A percentile compares a stretch with the other conserved stretches of the same genome.
Conservation (phyloP, 1,140 invertebrate species). For the Drosophila mauritiana region DNA sequence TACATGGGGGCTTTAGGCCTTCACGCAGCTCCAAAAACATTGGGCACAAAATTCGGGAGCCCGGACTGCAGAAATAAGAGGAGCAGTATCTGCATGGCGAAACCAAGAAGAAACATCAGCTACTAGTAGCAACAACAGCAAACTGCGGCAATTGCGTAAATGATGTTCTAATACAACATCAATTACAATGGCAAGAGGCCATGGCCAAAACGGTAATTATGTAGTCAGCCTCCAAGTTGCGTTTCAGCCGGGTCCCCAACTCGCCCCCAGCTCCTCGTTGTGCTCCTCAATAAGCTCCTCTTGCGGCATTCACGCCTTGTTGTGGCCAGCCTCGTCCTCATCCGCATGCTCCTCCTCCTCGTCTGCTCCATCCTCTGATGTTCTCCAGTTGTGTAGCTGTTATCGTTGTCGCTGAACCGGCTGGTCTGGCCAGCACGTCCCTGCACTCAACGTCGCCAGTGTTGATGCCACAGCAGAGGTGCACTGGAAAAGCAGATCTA, state of each 20-base stretch:
- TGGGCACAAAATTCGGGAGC: not conserved
- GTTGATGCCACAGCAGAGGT: not conserved
- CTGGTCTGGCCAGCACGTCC: conserved; percentile 14
- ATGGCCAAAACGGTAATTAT: conserved; percentile 75
- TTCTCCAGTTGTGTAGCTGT: conserved; percentile 60
- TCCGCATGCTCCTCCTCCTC: conserved; percentile 1
- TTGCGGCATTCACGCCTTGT: conserved; percentile 80
- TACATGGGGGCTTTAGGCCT: not conserved
- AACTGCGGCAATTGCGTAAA: conserved; percentile 78
- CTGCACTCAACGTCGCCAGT: not conserved
- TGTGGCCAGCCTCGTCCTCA: conserved; percentile 38
- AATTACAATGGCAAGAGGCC: conserved; percentile 81
- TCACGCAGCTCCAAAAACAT: not conserved
- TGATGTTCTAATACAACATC: conserved; percentile 82
- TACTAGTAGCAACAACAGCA: conserved; percentile 33
- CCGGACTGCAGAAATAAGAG: not conserved
- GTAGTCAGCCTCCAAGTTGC: conserved; percentile 68
- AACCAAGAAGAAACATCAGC: conserved; percentile 33
- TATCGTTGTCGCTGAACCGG: conserved; percentile 67
- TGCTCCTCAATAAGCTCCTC: conserved; percentile 49
- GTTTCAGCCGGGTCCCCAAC: conserved; percentile 27
- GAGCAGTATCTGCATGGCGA: not conserved
- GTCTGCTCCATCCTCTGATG: not conserved
- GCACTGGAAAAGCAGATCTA: not conserved
- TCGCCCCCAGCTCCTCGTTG: not conserved